Evolutionary conservation across 1,140 invertebrate species (phyloP).

Genomic region (Drosophila yakuba): DNA sequence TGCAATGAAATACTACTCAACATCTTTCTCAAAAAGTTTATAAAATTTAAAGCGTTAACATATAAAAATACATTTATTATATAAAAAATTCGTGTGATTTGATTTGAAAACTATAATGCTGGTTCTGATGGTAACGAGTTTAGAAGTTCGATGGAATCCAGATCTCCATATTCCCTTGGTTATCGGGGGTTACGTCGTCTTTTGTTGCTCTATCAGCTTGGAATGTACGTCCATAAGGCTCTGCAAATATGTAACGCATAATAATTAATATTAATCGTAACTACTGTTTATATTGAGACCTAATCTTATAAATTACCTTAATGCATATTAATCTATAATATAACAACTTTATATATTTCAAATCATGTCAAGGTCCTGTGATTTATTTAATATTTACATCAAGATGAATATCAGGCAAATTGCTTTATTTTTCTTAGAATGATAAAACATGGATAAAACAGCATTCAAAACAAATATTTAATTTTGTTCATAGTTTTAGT

Average conservation of each 20-base stretch:
- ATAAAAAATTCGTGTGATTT: conserved; percentile 17
- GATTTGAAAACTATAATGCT: conserved; percentile 2
- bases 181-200: conserved; percentile 14
- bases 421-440: background rate
- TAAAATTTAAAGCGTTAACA: background rate
- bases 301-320: too few species aligned
- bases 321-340: too few species aligned
- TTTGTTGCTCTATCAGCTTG: conserved; percentile 73
- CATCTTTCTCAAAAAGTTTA: background rate
- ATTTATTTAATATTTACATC: background rate
- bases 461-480: background rate
- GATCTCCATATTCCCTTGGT: background rate
- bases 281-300: background rate
- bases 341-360: background rate
- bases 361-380: background rate
- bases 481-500: background rate
- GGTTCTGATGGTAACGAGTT: background rate
- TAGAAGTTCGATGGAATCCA: background rate
- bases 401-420: background rate
- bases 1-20: background rate
- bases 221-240: conserved; percentile 79
- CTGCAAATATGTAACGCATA: conserved; percentile 40
- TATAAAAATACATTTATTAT: background rate
- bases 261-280: too few species aligned
- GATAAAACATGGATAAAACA: background rate